Evolutionary conservation across 2,888 invertebrate species (phyloP), one percentile per base, ranked within the genome.

Genomic region (Amorpha juglandis): DNA sequence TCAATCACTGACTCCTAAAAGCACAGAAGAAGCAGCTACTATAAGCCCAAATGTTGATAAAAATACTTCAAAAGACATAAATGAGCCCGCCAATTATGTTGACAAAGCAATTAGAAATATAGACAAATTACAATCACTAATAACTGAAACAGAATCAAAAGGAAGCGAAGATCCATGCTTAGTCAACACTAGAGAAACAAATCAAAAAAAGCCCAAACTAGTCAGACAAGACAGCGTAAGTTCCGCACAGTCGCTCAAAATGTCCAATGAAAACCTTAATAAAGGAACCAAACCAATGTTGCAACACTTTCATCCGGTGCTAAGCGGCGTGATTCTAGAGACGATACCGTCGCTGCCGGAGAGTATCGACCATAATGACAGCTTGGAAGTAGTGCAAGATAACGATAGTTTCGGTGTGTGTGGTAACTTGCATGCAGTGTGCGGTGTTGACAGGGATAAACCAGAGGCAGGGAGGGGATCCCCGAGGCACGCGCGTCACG

Each of bases 341-440:
- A 90, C 91, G 83, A 92, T 92, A 78, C 92, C 89, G 73, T 93
- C 92, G 65, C 73, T 91, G 70, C 87, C 90, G 35, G 91, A 91
- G 73, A 84, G 79, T 75, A 14, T 42, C 1, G 88, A 89, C 72
- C 82, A 77, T 71, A 71, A 78, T 42, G 85, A 88, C 68, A 87
- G 85, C 75, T 76, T 90, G 84, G 91, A 91, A 71, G 78, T 80
- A 16, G 76, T 80, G 67, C 80, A 82, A 68, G 86, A 88, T 92
- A 92, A 92, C 92, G 86, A 83, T 89, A 92, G 91, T 88, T 91
- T 91, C 89, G 91, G 91, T 88, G 92, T 91, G 92, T 92, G 92
- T 92, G 87, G 83, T 93, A 91, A 93, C 92, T 89, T 88, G 93
- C 93, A 93, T 93, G 93, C 93, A 86, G 93, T 86, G 91, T 92